Percentiles rank a stretch among this genome's conserved stretches.
These are phyloP conservation scores for Andrena hattorfiana DNA, from an alignment of 2,888 invertebrate species.

Conservation along the genomic window DNA sequence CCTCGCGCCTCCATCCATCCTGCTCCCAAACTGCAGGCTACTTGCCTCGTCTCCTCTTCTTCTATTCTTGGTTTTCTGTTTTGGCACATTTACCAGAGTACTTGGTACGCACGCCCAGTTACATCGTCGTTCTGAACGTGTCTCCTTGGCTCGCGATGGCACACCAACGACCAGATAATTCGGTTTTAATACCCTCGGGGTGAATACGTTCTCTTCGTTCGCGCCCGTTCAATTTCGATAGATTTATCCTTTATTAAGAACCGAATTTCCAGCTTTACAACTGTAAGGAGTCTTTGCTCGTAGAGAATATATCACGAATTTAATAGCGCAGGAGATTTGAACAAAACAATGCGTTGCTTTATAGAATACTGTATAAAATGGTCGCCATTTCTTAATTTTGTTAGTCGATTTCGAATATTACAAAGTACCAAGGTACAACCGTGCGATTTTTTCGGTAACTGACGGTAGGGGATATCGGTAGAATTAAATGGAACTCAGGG, in stretches of 20 bases:
- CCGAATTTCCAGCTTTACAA: neutral
- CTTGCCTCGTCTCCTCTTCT: neutral
- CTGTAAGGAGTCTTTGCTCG: neutral
- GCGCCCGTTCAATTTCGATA: neutral
- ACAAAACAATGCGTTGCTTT: neutral
- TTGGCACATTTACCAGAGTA: conserved; percentile 66
- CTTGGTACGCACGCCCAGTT: conserved; percentile 33
- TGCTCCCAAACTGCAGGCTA: neutral
- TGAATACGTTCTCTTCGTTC: neutral
- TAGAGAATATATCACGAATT: conserved; percentile 29
- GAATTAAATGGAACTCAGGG: neutral
- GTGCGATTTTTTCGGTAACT: no score
- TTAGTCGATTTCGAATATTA: no score
- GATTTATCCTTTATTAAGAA: conserved; percentile 4
- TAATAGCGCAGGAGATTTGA: neutral
- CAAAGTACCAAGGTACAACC: no score
- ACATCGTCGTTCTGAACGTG: conserved; percentile 11
- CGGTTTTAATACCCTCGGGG: neutral
- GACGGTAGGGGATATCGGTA: neutral
- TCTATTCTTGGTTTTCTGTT: conserved; percentile 18
- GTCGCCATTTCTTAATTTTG: no score
- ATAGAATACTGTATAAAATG: no score
- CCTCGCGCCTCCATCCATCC: neutral
- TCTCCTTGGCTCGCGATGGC: neutral
- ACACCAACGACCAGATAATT: conserved; percentile 42